Percentiles rank a stretch among this genome's conserved stretches.
Conservation (phyloP, 1,140 invertebrate genomes). For the Planococcus citri region DNA sequence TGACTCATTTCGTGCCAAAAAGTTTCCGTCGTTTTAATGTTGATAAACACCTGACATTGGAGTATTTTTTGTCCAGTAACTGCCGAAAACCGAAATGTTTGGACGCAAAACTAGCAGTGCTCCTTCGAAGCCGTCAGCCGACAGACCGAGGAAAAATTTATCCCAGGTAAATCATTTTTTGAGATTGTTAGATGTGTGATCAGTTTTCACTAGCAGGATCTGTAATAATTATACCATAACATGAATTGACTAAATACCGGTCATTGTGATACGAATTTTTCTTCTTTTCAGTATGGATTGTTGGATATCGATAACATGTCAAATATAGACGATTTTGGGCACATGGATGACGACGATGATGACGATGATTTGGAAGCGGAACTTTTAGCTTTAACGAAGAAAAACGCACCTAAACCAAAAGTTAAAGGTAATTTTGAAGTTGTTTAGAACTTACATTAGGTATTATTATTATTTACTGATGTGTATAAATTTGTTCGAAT, state of each 20-base stretch:
- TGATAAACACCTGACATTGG: too few species aligned
- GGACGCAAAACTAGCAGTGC: neutral
- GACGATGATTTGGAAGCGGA: constrained; percentile 77
- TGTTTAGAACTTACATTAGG: constrained; percentile 24
- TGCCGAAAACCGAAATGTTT: neutral
- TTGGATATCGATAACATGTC: constrained; percentile 58
- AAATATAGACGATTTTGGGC: constrained; percentile 37
- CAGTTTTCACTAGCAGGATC: neutral
- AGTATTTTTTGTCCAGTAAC: too few species aligned
- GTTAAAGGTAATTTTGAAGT: constrained; percentile 14
- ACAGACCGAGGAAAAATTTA: neutral
- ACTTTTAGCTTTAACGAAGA: constrained; percentile 55
- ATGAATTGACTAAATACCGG: neutral
- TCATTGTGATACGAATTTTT: neutral
- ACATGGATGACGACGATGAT: too few species aligned
- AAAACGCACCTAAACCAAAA: constrained; percentile 23
- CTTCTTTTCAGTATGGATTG: constrained; percentile 51
- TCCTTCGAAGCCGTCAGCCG: neutral
- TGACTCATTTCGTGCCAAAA: too few species aligned
- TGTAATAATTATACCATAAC: neutral
- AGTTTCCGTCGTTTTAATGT: too few species aligned
- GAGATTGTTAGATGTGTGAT: neutral
- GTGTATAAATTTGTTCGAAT: neutral
- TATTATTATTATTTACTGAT: constrained; percentile 23
- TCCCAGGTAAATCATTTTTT: neutral